Conservation (phyloP, 2,888 invertebrate species). For the Caenorhabditis virilis region DNA sequence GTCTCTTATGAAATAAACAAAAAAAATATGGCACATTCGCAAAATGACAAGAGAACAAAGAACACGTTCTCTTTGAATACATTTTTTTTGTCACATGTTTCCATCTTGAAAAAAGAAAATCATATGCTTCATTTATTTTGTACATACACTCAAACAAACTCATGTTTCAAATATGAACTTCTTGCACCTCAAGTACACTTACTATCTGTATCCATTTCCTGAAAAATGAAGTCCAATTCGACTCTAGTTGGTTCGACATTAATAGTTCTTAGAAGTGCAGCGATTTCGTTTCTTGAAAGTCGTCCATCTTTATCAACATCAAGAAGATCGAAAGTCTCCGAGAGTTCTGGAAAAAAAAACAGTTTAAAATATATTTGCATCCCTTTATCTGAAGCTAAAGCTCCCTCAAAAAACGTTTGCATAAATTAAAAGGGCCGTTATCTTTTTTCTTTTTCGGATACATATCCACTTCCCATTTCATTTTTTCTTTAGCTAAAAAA, state of each 20-base stretch:
- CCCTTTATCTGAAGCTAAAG: no score
- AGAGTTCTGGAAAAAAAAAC: slow-evolving; percentile 57
- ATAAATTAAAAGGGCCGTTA: no score
- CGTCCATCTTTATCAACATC: slow-evolving; percentile 66
- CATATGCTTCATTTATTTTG: not conserved
- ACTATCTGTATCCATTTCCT: slow-evolving; percentile 66
- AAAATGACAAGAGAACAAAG: slow-evolving; percentile 12
- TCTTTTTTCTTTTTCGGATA: no score
- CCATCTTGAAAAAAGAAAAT: not conserved
- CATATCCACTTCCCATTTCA: no score
- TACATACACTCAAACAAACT: no score
- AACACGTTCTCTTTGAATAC: slow-evolving; percentile 9
- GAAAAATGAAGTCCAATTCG: slow-evolving; percentile 66
- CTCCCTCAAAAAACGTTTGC: no score
- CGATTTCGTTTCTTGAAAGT: slow-evolving; percentile 61
- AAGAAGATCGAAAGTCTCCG: slow-evolving; percentile 66
- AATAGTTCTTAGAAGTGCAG: slow-evolving; percentile 62
- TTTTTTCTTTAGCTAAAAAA: no score
- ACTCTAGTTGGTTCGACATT: slow-evolving; percentile 64
- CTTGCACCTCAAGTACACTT: slow-evolving; percentile 13
- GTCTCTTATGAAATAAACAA: no score
- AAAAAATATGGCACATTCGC: not conserved
- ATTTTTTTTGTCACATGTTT: slow-evolving; percentile 1
- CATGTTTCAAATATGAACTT: no score
- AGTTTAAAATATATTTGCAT: no score